These are phyloP conservation scores for Macaria notata DNA, from an alignment of 2,888 invertebrate genomes.

Conservation along the genomic window DNA sequence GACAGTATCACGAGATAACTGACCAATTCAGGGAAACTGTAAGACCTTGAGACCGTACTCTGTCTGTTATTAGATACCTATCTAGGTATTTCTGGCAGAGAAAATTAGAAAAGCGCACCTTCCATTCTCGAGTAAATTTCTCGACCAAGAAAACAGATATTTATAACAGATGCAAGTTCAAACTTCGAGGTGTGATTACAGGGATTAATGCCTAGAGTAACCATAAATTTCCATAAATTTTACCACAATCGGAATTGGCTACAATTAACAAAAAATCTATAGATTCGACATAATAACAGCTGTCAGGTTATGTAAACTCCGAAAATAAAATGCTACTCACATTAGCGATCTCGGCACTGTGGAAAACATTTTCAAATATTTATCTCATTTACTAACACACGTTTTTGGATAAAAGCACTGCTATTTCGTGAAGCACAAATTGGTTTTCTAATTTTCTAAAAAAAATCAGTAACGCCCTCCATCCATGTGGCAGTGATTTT, in stretches of 20 bases:
- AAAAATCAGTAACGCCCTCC: slow-evolving; percentile 65
- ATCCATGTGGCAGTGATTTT: slow-evolving; percentile 54
- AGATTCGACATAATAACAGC: slow-evolving; percentile 66
- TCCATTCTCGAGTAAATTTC: neutral
- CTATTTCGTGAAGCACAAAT: slow-evolving; percentile 44
- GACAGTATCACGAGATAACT: neutral
- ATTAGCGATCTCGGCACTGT: slow-evolving; percentile 70
- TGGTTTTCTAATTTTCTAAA: slow-evolving; percentile 42
- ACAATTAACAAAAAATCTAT: slow-evolving; percentile 34
- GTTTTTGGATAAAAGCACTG: slow-evolving; percentile 37
- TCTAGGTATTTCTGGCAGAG: no score
- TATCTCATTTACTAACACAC: slow-evolving; percentile 56
- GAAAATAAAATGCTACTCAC: slow-evolving; percentile 77
- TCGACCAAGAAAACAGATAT: neutral
- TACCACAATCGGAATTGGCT: neutral
- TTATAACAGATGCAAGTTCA: neutral
- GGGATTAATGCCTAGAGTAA: no score
- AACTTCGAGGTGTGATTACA: no score
- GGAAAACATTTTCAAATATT: slow-evolving; percentile 74
- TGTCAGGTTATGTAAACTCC: slow-evolving; percentile 80
- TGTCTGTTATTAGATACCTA: no score
- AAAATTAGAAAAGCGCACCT: no score
- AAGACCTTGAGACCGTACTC: neutral
- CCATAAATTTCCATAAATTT: neutral
- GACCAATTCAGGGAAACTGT: neutral